phyloP scores from a whole-genome alignment of 2,888 invertebrate genomes.

The Platycnemis pennipes region DNA sequence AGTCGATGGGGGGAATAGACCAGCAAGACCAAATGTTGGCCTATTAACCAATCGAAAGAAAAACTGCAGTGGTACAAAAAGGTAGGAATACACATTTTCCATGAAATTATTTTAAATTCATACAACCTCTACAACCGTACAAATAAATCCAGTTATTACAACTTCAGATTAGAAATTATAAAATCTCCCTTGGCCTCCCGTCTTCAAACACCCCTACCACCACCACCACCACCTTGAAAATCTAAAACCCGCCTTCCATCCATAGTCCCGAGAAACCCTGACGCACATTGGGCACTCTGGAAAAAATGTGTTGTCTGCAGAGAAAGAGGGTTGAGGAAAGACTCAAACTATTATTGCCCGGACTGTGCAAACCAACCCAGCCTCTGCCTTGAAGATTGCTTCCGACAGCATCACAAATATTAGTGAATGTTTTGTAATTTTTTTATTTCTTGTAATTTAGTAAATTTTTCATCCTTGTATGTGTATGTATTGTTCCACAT shows the following conservation, averaged over 20 bases:
- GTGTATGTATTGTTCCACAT: too few species aligned
- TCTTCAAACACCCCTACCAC: not conserved
- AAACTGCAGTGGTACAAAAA: too few species aligned
- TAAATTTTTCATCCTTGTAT: too few species aligned
- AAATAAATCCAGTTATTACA: not conserved
- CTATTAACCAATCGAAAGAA: conserved; percentile 13
- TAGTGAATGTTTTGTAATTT: too few species aligned
- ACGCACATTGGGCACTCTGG: not conserved
- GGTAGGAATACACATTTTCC: not conserved
- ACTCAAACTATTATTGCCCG: not conserved
- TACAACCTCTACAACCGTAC: not conserved
- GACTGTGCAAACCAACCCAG: not conserved
- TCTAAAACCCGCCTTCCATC: too few species aligned
- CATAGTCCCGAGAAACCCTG: not conserved
- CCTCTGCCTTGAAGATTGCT: too few species aligned
- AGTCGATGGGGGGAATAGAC: not conserved
- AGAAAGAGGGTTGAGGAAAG: not conserved
- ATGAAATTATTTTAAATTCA: not conserved
- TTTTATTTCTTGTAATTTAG: too few species aligned
- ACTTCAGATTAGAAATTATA: not conserved
- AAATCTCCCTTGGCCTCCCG: not conserved
- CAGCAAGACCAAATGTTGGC: too few species aligned
- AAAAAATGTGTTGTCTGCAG: not conserved
- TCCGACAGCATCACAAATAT: too few species aligned
- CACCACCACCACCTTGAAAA: not conserved